Evolutionary conservation across 1,140 invertebrate species (phyloP).

Genomic region (Nautilus pompilius): DNA sequence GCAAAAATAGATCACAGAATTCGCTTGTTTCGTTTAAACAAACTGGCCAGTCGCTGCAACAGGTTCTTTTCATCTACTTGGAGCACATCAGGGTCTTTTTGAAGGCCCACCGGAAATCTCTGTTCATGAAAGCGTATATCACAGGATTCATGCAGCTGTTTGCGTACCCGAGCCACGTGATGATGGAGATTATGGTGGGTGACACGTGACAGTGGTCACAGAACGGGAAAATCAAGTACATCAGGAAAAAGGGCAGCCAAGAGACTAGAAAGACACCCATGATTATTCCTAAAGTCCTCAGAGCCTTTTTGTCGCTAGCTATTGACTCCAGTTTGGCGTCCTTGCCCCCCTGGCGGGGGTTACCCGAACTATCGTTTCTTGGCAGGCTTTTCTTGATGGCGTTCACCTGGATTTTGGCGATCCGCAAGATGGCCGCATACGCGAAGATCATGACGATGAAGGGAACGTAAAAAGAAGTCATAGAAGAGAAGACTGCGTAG

Average conservation of each 20-base stretch:
- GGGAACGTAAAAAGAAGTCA: slow-evolving; percentile 57
- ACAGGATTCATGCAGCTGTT: slow-evolving; percentile 94
- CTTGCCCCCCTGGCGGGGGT: slow-evolving; percentile 69
- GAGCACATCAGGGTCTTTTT: slow-evolving; percentile 63
- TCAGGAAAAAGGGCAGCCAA: slow-evolving; percentile 96
- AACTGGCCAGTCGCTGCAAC: too few relatives aligned
- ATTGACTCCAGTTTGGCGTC: slow-evolving; percentile 87
- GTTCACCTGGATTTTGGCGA: slow-evolving; percentile 48
- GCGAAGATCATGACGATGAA: slow-evolving; percentile 53
- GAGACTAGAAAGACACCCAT: slow-evolving; percentile 98
- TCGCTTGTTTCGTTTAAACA: too few relatives aligned
- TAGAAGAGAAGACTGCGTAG: slow-evolving; percentile 54
- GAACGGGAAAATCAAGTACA: slow-evolving; percentile 53
- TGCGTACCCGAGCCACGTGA: slow-evolving; percentile 90
- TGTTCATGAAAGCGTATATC: slow-evolving; percentile 97
- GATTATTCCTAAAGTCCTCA: slow-evolving; percentile 91
- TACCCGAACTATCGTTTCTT: not conserved
- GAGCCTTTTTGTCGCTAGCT: slow-evolving; percentile 93
- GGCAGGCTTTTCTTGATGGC: slow-evolving; percentile 38
- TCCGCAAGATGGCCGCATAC: slow-evolving; percentile 30
- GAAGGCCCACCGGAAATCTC: slow-evolving; percentile 95
- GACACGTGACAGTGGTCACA: slow-evolving; percentile 55
- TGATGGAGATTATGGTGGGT: slow-evolving; percentile 17
- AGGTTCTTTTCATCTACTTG: not conserved
- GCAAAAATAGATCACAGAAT: too few relatives aligned